Conservation (phyloP, 1,140 invertebrate species). For the Diabrotica undecimpunctata region DNA sequence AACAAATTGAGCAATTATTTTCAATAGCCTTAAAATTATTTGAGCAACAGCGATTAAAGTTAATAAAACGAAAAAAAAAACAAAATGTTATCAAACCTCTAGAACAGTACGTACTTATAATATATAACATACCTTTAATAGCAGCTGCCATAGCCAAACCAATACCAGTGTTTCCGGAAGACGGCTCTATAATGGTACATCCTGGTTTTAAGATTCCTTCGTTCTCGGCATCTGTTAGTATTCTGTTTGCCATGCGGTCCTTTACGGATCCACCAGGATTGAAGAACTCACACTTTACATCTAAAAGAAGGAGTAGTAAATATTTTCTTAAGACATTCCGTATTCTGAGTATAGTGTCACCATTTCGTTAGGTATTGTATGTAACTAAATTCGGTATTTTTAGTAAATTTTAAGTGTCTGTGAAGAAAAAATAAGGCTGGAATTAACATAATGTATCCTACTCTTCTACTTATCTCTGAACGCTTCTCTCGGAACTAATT, state of each 20-base stretch:
- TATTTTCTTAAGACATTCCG: background rate
- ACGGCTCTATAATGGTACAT: slow-evolving; percentile 92
- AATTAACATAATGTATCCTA: too few relatives aligned
- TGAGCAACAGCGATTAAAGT: too few relatives aligned
- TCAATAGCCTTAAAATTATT: too few relatives aligned
- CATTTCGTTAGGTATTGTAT: too few relatives aligned
- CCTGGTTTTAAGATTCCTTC: slow-evolving; percentile 84
- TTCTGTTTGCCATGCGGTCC: slow-evolving; percentile 90
- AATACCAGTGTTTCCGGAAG: slow-evolving; percentile 94
- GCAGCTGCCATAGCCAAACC: slow-evolving; percentile 93
- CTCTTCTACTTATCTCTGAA: too few relatives aligned
- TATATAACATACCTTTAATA: slow-evolving; percentile 80
- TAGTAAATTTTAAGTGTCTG: too few relatives aligned
- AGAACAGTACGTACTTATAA: too few relatives aligned
- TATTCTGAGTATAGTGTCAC: too few relatives aligned
- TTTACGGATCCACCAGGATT: slow-evolving; percentile 98
- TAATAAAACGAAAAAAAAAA: too few relatives aligned
- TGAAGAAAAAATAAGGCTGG: too few relatives aligned
- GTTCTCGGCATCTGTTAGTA: slow-evolving; percentile 93
- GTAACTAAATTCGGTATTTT: background rate
- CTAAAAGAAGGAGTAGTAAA: slow-evolving; percentile 52
- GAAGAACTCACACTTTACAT: slow-evolving; percentile 96
- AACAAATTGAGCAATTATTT: background rate
- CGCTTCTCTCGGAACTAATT: too few relatives aligned
- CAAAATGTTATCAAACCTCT: too few relatives aligned